Percentiles rank a stretch among this genome's conserved stretches.
These are phyloP conservation scores for Perca schrenkii DNA, from an alignment of 2,113 vertebrate genomes.

Conservation along the genomic window DNA sequence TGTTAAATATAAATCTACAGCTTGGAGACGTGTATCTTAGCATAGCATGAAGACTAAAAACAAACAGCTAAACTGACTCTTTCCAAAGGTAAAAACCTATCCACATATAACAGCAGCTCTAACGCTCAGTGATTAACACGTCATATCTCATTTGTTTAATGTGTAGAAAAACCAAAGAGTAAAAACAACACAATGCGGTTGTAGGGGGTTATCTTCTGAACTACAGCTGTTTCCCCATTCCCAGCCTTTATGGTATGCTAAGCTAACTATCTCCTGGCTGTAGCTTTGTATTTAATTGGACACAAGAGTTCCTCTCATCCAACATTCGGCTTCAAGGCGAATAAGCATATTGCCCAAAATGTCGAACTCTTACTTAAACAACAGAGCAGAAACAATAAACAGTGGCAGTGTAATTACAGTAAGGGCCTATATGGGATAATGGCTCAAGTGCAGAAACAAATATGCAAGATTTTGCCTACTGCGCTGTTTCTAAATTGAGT, in stretches of 20 bases:
- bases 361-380: neutral
- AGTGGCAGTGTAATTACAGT: neutral
- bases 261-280: neutral
- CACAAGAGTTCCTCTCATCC: neutral
- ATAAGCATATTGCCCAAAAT: neutral
- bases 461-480: neutral
- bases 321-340: neutral
- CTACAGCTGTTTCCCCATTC: neutral
- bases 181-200: neutral
- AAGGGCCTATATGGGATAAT: neutral
- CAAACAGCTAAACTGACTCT: neutral
- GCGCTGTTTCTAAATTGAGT: conserved; percentile 16
- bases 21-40: neutral
- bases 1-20: neutral
- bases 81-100: neutral
- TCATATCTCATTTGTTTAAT: neutral
- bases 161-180: too few species aligned
- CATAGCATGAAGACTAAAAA: neutral
- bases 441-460: neutral
- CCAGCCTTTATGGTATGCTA: neutral
- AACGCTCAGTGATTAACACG: neutral
- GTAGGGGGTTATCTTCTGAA: neutral
- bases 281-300: neutral
- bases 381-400: neutral
- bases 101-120: neutral